Evolutionary conservation across 2,113 vertebrate genomes (phyloP), one percentile per base, ranked within the genome.

Genomic region (Ivindomyrus marchei): DNA sequence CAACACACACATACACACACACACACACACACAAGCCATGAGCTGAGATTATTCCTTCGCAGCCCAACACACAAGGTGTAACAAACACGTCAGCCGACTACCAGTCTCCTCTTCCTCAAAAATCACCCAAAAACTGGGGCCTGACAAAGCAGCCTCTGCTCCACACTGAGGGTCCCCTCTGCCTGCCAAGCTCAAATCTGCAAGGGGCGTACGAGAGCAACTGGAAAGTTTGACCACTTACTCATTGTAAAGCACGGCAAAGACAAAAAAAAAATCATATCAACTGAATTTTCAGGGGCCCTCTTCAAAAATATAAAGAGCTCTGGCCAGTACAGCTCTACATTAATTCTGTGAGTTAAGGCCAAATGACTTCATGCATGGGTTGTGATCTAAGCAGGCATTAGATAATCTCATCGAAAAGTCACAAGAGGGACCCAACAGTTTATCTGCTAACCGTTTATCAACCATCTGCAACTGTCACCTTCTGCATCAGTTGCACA

Each of bases 91-190:
- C 90, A 93, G 21, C 62, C 77, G 90, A 92, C 89, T 93, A 92
- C 90, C 93, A 93, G 88, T 92, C 93, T 95, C 94, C 94, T 94
- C 94, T 93, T 91, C 93, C 94, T 95, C 94, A 92, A 95, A 94
- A 93, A 94, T 95, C 31, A 17, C 15, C 95, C 94, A 92, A 93
- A 96, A 96, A 96, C 95, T 95, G 96, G 95, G 96, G 96, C 92
- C 95, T 95, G 95, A 96, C 95, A 95, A 95, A 94, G 94, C 94
- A 93, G 91, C 83, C 91, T 93, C 91, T 90, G 90, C 92, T 92
- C 47, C 85, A 87, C 15, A 4, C 49, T 36, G 85, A 15, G n/a
- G 31, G 27, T 52, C 56, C 50, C 50, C 49, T 39, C 27, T 91
- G 91, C 92, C 90, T 92, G 92, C 92, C 92, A 91, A 91, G 89